Base-by-base conservation (phyloP, 2,888 invertebrate genomes). In the Cheilosia vernalis region DNA sequence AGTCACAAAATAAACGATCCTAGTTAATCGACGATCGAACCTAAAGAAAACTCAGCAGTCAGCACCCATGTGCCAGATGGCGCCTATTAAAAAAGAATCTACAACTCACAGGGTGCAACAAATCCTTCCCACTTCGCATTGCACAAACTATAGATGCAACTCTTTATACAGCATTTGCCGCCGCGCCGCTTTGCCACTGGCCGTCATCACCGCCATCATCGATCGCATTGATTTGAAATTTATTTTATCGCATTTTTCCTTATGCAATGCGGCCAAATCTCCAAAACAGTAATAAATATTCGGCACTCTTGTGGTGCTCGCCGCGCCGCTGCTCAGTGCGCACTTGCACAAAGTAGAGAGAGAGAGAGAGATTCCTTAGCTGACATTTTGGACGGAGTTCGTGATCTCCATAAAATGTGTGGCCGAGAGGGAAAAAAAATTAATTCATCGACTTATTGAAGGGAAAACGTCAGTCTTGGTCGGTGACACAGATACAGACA, bases 281-380 rank as follows among this genome's bases (percentile, higher is more conserved):
- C 67, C 69, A 80, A 85, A 85, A 81, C 67, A 72, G 60, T 81
- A 77, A 85, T 85, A 85, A 85, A 85, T 85, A 81, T 85, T 85
- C 76, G 85, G 66, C 81, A 80, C 69, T 79, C 64, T 74, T 64
- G 58, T 42, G 73, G 7, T 30, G 30, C 9, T 9, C 30, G 27
- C 10, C 15, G 51, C 44, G 60, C 24, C 24, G 3, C 70, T 7
- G 78, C 60, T 61, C 49, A 6, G 1, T 17, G 77, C 53, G 66
- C 73, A 78, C 83, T 83, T 83, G 78, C 83, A 83, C 78, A 78
- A 83, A 56, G 49, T 21, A 53, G 40, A 33, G 37, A 13, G 51
- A 9, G 51, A 49, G 40, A 5, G 44, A 51, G 30, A 61, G 69
- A 66, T 79, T 79, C 64, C 19, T 78, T 51, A 51, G 27, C 73